phyloP scores from a whole-genome alignment of 1,140 invertebrate genomes.

The Heliconius himera region DNA sequence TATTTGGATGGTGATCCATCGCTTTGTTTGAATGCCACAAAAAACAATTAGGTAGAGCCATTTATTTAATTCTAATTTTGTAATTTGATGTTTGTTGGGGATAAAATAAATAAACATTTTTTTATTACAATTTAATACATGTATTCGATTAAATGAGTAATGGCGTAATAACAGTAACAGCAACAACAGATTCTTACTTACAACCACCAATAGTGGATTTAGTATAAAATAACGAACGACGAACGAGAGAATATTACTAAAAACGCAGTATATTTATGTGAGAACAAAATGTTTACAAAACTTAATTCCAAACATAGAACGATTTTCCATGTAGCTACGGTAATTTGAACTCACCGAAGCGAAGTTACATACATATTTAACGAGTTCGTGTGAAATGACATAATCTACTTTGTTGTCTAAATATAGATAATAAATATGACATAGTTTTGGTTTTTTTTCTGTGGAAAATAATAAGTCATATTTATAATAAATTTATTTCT shows the following conservation, averaged over 20 bases:
- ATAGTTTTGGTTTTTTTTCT: neutral
- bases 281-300: neutral
- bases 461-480: neutral
- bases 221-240: no score
- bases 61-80: no score
- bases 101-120: no score
- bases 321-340: slow-evolving; percentile 10
- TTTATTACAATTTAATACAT: no score
- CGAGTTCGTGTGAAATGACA: slow-evolving; percentile 13
- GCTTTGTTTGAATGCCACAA: neutral
- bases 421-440: slow-evolving; percentile 3
- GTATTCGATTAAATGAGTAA: no score
- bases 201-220: no score
- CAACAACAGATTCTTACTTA: no score
- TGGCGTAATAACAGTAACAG: no score
- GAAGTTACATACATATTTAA: slow-evolving; percentile 2
- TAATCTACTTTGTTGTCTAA: slow-evolving; percentile 11
- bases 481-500: neutral
- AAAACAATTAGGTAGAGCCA: no score
- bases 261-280: neutral
- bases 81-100: no score
- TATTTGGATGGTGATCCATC: neutral
- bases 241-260: neutral
- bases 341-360: slow-evolving; percentile 1
- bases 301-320: neutral